These are phyloP conservation scores for Pristionchus arcanus DNA, from an alignment of 2,888 invertebrate genomes.

Conservation along the genomic window DNA sequence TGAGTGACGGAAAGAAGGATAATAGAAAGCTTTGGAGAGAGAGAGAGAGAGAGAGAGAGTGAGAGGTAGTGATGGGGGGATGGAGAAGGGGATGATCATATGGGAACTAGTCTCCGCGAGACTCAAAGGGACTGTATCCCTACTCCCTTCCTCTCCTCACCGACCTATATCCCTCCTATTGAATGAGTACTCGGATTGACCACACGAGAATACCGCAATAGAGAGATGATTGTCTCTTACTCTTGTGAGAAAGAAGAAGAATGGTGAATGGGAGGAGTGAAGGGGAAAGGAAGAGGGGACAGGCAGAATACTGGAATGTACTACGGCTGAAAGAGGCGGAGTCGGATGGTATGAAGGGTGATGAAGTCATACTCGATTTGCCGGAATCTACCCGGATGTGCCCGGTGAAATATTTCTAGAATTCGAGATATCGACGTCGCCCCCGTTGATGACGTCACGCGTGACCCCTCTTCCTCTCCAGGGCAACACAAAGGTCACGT, in stretches of 20 bases:
- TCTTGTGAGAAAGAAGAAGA: slow-evolving; percentile 34
- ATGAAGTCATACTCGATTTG: too few relatives aligned
- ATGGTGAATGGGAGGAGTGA: slow-evolving; percentile 13
- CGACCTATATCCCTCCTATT: slow-evolving; percentile 46
- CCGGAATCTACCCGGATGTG: too few relatives aligned
- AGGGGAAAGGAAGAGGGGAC: slow-evolving; percentile 47
- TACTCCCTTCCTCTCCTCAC: too few relatives aligned
- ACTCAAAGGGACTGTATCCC: neutral
- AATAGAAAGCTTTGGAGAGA: slow-evolving; percentile 46
- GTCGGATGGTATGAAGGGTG: neutral
- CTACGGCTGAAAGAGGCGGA: slow-evolving; percentile 15
- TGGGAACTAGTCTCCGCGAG: slow-evolving; percentile 21
- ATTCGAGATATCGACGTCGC: too few relatives aligned
- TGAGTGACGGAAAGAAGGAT: slow-evolving; percentile 22
- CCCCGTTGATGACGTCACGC: too few relatives aligned
- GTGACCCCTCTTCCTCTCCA: too few relatives aligned
- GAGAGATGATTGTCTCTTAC: slow-evolving; percentile 58
- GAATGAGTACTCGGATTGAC: slow-evolving; percentile 44
- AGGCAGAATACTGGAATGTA: slow-evolving; percentile 44
- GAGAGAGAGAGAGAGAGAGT: neutral
- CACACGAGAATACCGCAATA: slow-evolving; percentile 40
- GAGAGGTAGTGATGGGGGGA: slow-evolving; percentile 17
- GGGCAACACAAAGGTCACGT: too few relatives aligned
- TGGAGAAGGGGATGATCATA: slow-evolving; percentile 36
- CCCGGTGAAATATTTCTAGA: too few relatives aligned